Evolutionary conservation across 2,888 invertebrate genomes (phyloP).

Genomic region (Drosophila multiciliata): DNA sequence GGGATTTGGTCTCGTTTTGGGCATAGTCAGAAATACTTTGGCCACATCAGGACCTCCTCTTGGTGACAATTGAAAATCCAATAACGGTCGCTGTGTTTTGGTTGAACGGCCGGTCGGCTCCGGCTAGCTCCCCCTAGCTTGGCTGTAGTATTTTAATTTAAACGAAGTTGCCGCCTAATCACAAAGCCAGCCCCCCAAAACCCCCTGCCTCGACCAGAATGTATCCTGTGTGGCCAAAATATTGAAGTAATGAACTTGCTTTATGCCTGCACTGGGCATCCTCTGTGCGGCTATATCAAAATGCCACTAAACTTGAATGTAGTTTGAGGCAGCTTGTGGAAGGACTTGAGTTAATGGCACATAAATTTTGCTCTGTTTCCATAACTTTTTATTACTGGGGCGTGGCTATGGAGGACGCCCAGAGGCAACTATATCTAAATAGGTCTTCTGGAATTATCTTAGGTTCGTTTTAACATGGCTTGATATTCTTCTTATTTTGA

Average conservation of each 20-base stretch:
- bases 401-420: constrained; percentile 32
- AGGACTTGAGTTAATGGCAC: constrained; percentile 70
- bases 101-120: not conserved
- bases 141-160: constrained; percentile 75
- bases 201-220: constrained; percentile 35
- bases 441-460: constrained; percentile 14
- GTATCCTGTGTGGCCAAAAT: constrained; percentile 69
- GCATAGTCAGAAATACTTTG: constrained; percentile 60
- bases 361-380: constrained; percentile 66
- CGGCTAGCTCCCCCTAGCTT: not conserved
- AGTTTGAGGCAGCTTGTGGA: constrained; percentile 27
- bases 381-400: constrained; percentile 77
- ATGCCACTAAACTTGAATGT: constrained; percentile 52
- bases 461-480: not conserved
- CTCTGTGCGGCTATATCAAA: constrained; percentile 52
- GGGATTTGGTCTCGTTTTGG: constrained; percentile 28
- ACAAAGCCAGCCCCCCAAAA: constrained; percentile 59
- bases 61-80: constrained; percentile 80
- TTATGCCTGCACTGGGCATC: constrained; percentile 36
- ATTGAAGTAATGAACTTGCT: constrained; percentile 73
- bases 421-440: constrained; percentile 15
- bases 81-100: constrained; percentile 60
- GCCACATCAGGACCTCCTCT: constrained; percentile 18
- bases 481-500: not conserved
- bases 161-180: constrained; percentile 74